phyloP scores from a whole-genome alignment of 1,140 invertebrate species.

The Epicauta chinensis region DNA sequence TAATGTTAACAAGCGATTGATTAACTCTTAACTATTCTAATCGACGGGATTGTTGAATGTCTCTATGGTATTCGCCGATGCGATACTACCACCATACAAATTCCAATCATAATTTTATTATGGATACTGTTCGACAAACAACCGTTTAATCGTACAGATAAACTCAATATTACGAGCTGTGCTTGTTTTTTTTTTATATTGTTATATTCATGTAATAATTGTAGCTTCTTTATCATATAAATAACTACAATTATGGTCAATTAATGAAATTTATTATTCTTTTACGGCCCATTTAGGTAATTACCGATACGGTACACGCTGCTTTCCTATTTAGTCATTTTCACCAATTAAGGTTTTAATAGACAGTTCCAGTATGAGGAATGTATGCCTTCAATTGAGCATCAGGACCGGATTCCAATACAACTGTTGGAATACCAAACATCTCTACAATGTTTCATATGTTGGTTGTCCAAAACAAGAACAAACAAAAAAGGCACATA shows the following conservation, averaged over 20 bases:
- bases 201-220: constrained; percentile 12
- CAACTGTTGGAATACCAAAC: too few relatives aligned
- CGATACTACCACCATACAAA: background rate
- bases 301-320: constrained; percentile 9
- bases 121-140: constrained; percentile 3
- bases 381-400: too few relatives aligned
- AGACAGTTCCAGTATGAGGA: too few relatives aligned
- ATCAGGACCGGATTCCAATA: too few relatives aligned
- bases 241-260: constrained; percentile 4
- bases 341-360: constrained; percentile 8
- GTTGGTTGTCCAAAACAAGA: too few relatives aligned
- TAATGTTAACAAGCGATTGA: constrained; percentile 36
- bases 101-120: too few relatives aligned
- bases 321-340: constrained; percentile 16
- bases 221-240: constrained; percentile 11
- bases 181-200: constrained; percentile 6
- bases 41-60: too few relatives aligned
- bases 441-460: too few relatives aligned
- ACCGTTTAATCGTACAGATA: background rate
- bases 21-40: constrained; percentile 24
- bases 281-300: constrained; percentile 16
- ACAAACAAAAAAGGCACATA: too few relatives aligned
- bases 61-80: constrained; percentile 2
- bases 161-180: background rate
- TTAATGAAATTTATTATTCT: constrained; percentile 15